Evolutionary conservation across 2,888 invertebrate genomes (phyloP), one percentile per base, ranked within the genome.

Genomic region (Bellardia bayeri): DNA sequence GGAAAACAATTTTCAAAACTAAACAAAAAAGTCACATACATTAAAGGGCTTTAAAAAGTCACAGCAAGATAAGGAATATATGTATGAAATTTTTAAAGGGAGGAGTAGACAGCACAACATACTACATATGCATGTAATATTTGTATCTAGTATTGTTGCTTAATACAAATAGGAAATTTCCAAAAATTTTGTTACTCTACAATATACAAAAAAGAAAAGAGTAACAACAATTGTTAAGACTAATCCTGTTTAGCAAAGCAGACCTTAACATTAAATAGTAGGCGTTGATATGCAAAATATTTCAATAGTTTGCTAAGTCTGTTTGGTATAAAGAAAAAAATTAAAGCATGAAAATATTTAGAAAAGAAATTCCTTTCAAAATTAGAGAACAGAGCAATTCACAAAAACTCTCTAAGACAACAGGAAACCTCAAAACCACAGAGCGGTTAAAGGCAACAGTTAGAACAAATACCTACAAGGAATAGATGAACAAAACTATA

Each of bases 11-110:
- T 79, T 63, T 30, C 61, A 0, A 75, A 64, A 5, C 66, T n/a
- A 74, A 75, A 54, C 13, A 40, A 54, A 89, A 91, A 92, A 92
- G 92, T 92, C 92, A 92, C 90, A 91, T 91, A 90, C 91, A 92
- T 92, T 92, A 92, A 90, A 90, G 90, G 91, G 90, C 90, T 91
- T 92, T 91, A 91, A 90, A 91, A 89, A 90, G 90, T 90, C 64
- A 81, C 71, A 86, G 58, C 33, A 49, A 49, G 42, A 58, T 33
- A 75, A 56, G 13, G 63, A 23, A 40, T 74, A 66, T 14, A 63
- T 13, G 3, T 42, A 8, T 37, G 8, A 16, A 45, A 33, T 49
- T 14, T 64, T 66, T 68, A 37, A 49, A 30, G 23, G 58, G 23
- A 64, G 86, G 14, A 75, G 66, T 49, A 45, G 5, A 2, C 68